Base-by-base conservation (phyloP, 37 sponge, comb jelly and placozoan species). In the Theonella swinhoei region DNA sequence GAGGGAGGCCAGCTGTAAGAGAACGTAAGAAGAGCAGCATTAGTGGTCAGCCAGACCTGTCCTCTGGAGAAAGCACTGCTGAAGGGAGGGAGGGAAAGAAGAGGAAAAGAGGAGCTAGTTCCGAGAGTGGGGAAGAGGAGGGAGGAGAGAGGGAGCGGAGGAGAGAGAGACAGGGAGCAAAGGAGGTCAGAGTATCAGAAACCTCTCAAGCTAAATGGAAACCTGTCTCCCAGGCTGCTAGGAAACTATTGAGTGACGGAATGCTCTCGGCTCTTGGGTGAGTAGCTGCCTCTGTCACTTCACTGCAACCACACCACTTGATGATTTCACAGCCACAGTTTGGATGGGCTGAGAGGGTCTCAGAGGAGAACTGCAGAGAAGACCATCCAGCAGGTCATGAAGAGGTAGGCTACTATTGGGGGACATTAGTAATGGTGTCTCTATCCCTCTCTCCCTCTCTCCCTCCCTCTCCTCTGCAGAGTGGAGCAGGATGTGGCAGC, bases 181-280 rank as follows among this genome's bases (percentile, higher is more conserved):
- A 43, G 30, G 59, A 42, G 32, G 47, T 75, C 29, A 75, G 33
- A 23, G 59, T 75, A 8, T 42, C 59, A 3, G 42, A 35, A 4
- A 39, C 36, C 24, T 24, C 26, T n/a, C 3, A 54, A 14, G 54
- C 76, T 59, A 75, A 24, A 32, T 75, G 76, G 76, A 1, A 42
- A 43, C 76, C 33, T n/a, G 31, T 47, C 25, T 75, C 76, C 0
- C 29, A n/a, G 7, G 76, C 43, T 14, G 58, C 59, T 29, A 29
- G 30, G 24, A 25, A 43, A 1, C 4, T 75, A 0, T 9, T 75
- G 32, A 39, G 41, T 42, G 32, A 47, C 54, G 32, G 58, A 75
- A 75, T 75, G 76, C 25, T 75, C 7, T 30, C 58, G 1, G 76
- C 76, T 43, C 26, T 47, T 0, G 76, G 76, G 76, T 75, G 26